Conservation (phyloP, 2,888 invertebrate species). For the Gastrophysa polygoni region DNA sequence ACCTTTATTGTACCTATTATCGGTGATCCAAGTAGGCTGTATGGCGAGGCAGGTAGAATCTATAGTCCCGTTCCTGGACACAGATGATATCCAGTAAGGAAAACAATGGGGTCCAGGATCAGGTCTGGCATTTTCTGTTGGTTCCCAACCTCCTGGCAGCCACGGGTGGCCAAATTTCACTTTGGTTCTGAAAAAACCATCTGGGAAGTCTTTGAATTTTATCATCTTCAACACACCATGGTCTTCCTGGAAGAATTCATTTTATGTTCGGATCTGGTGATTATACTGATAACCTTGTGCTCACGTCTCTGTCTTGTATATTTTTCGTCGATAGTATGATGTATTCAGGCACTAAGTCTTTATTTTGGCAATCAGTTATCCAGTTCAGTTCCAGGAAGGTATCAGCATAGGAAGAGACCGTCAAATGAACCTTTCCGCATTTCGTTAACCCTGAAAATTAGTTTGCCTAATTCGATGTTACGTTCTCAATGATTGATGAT, state of each 20-base stretch:
- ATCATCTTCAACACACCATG: constrained; percentile 55
- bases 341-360: constrained; percentile 49
- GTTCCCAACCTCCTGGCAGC: constrained; percentile 69
- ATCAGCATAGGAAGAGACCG: constrained; percentile 60
- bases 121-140: constrained; percentile 46
- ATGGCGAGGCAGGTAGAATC: constrained; percentile 76
- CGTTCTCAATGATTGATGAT: no score
- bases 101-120: constrained; percentile 65
- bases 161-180: constrained; percentile 63
- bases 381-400: constrained; percentile 62
- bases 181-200: constrained; percentile 62
- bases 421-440: constrained; percentile 61
- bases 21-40: constrained; percentile 86
- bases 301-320: constrained; percentile 51
- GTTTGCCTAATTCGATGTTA: no score
- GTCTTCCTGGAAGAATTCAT: constrained; percentile 56
- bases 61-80: constrained; percentile 62
- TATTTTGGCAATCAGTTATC: constrained; percentile 56
- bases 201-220: constrained; percentile 53
- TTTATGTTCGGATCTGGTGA: no score
- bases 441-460: constrained; percentile 32
- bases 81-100: constrained; percentile 75
- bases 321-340: constrained; percentile 52
- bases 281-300: constrained; percentile 26
- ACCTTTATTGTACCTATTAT: constrained; percentile 60